phyloP scores from a whole-genome alignment of 1,140 invertebrate species.

The Papilio polyxenes region DNA sequence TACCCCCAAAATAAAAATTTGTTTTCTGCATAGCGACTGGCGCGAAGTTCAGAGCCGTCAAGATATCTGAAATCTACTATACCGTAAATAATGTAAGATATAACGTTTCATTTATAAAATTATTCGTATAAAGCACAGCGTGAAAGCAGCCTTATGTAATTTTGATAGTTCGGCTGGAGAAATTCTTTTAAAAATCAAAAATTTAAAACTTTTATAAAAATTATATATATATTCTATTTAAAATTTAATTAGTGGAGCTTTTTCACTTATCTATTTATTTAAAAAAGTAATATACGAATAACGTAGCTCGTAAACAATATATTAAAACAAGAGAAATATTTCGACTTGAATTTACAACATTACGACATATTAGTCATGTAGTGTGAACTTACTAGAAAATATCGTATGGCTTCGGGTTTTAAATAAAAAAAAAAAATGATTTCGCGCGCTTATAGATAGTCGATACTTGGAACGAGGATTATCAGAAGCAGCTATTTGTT shows the following conservation, averaged over 20 bases:
- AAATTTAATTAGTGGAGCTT: too few species aligned
- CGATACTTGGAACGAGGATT: slow-evolving; percentile 50
- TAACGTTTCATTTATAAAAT: too few species aligned
- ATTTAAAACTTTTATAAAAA: too few species aligned
- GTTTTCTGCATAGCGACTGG: too few species aligned
- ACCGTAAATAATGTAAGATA: too few species aligned
- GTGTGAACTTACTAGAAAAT: slow-evolving; percentile 7
- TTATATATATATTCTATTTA: too few species aligned
- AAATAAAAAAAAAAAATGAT: slow-evolving; percentile 17
- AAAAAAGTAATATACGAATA: background rate
- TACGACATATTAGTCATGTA: background rate
- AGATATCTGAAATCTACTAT: too few species aligned
- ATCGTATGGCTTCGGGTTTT: background rate
- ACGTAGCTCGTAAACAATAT: background rate
- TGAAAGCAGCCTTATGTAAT: background rate
- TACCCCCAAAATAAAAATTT: too few species aligned
- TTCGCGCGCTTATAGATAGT: slow-evolving; percentile 36
- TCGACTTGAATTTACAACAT: background rate
- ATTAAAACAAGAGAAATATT: background rate
- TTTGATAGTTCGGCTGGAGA: background rate
- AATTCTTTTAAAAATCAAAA: background rate
- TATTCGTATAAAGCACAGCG: too few species aligned
- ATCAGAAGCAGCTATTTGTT: slow-evolving; percentile 60
- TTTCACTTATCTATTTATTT: too few species aligned
- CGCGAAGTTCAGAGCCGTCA: too few species aligned